Base-by-base conservation (phyloP, 2,888 invertebrate species). In the Acrobasis consociella region DNA sequence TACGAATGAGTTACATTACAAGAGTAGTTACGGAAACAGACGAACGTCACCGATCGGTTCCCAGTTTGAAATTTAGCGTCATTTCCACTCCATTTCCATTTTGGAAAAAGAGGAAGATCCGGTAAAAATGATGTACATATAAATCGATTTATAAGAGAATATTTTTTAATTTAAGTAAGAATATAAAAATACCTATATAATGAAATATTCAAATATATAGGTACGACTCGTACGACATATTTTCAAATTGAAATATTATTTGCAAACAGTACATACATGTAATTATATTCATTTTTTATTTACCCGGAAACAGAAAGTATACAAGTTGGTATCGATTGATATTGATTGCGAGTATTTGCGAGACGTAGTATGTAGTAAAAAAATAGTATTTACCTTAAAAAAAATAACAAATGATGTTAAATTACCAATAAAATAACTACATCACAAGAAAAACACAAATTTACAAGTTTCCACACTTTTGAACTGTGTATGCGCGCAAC, bases 401-500 rank as follows among this genome's bases (percentile, higher is more conserved):
- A 31, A 42, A 10, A 42, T 11, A 42, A 42, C 42, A 42, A 42
- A 13, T 11, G 42, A 2, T 10, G 42, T 49, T 15, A 49, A 59
- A 16, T 37, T 49, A 49, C 22, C 11, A 15, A 49, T 49, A n/a
- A 58, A 10, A n/a, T 15, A 13, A n/a, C n/a, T 56, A 37, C 51
- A 49, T 31, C 60, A 59, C 51, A 17, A 56, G 15, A 22, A 49
- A 46, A 60, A 22, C 22, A 59, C 59, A 11, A 42, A 38, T 17
- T 42, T 49, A 51, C 39, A 60, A 51, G 58, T 49, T 52, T 52
- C 31, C 38, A 16, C 31, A 65, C 63, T 50, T 68, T 67, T 58
- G 62, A 67, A 67, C 66, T 64, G 55, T 71, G 60, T 68, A 73
- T 80, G 81, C 86, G 91, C 90, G 87, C 89, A 89, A 81, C 91